A percentile compares a stretch with the other conserved stretches of the same genome.
phyloP scores from a whole-genome alignment of 2,888 invertebrate species.

The Machimus atricapillus region DNA sequence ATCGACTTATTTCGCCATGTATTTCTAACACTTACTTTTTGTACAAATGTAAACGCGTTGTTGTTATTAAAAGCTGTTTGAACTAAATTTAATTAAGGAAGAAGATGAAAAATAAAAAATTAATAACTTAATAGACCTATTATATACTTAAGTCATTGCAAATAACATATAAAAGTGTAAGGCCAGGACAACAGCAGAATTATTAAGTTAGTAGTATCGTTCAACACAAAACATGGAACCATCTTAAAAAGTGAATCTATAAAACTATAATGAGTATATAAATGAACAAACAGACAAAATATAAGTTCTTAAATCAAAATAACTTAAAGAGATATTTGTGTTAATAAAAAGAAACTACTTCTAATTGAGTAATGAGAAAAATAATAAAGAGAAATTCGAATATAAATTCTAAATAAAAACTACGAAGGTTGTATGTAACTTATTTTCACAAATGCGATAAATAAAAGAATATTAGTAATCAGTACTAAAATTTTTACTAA shows the following conservation, averaged over 20 bases:
- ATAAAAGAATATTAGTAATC: slow-evolving; percentile 32
- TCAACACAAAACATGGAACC: slow-evolving; percentile 8
- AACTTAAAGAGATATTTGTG: slow-evolving; percentile 27
- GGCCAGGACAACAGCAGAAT: slow-evolving; percentile 33
- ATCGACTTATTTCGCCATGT: slow-evolving; percentile 22
- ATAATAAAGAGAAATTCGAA: slow-evolving; percentile 28
- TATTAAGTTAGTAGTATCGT: slow-evolving; percentile 13
- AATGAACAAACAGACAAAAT: slow-evolving; percentile 2
- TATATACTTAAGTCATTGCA: slow-evolving; percentile 43
- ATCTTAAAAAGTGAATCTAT: slow-evolving; percentile 9
- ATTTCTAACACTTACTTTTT: slow-evolving; percentile 36
- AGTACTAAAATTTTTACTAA: slow-evolving; percentile 39
- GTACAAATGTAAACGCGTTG: slow-evolving; percentile 44
- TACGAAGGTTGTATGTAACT: slow-evolving; percentile 46
- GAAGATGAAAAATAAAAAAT: slow-evolving; percentile 39
- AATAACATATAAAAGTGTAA: slow-evolving; percentile 40
- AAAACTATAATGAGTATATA: slow-evolving; percentile 6
- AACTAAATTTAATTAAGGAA: slow-evolving; percentile 40
- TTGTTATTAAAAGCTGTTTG: slow-evolving; percentile 44
- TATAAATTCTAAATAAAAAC: slow-evolving; percentile 43
- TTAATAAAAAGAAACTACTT: slow-evolving; percentile 5
- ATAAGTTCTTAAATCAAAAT: slow-evolving; percentile 36
- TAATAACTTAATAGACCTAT: slow-evolving; percentile 41
- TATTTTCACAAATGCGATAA: slow-evolving; percentile 39
- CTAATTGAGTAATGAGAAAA: slow-evolving; percentile 33